Base-by-base conservation (phyloP, 1,140 invertebrate species). In the Euglossa dilemma region DNA sequence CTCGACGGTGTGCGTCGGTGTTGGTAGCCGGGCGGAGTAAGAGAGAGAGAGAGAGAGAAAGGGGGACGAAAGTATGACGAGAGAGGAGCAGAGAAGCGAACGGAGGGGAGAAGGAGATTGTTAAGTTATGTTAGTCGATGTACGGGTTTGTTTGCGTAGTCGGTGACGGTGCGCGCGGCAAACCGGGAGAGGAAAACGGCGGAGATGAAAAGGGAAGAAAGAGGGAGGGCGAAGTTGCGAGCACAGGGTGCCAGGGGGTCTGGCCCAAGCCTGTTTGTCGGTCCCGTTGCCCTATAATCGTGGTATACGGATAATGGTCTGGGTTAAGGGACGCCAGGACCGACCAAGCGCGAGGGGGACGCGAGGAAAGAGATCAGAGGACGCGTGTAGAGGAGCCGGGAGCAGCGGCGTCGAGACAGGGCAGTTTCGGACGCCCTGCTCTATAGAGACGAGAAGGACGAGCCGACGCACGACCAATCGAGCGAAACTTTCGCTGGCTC, bases 221-320 rank as follows among this genome's bases (percentile, higher is more conserved):
- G 36, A 43, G 25, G 23, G 57, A 63, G 47, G 47, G 69, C 64
- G 43, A 50, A 25, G 61, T 61, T 74, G 57, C 64, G 52, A 81
- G 52, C 70, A n/a, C n/a, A 82, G 86, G 86, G 74, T 87, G 80
- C 70, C 84, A 50, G 67, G 70, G 89, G 85, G 83, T 85, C 83
- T 89, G 88, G 86, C 87, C 87, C 78, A 84, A 69, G 82, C 84
- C 83, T 89, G 84, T 91, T 90, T 90, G 90, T 91, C 90, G 90
- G 89, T 90, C 84, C 89, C 84, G 90, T 91, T 89, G 90, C 89
- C 84, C 87, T 91, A 89, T 91, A 90, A 90, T 91, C 90, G 89
- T 82, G 75, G 87, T 85, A 80, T 82, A 90, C 84, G 59, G 89
- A 90, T 91, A 90, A 91, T 91, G 87, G 89, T 89, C 82, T 85